These are phyloP conservation scores for Napeogenes inachia DNA, from an alignment of 2,888 invertebrate species.

Conservation along the genomic window DNA sequence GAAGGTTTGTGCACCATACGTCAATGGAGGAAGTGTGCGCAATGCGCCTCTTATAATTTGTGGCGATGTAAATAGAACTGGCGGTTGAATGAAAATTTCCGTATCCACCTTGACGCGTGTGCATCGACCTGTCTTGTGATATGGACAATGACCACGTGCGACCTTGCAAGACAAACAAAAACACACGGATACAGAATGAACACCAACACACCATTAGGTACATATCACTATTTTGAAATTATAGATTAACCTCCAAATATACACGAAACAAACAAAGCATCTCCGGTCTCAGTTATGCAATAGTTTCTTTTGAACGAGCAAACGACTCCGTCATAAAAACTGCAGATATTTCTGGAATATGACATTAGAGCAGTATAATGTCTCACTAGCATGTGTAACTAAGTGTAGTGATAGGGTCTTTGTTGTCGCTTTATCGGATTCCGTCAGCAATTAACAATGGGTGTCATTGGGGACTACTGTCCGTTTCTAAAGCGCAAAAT, in stretches of 20 bases:
- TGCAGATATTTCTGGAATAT: slow-evolving; percentile 30
- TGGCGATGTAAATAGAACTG: slow-evolving; percentile 70
- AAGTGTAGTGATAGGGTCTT: slow-evolving; percentile 31
- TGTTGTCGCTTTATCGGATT: slow-evolving; percentile 47
- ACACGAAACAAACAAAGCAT: slow-evolving; percentile 20
- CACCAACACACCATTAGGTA: slow-evolving; percentile 53
- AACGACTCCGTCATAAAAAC: slow-evolving; percentile 24
- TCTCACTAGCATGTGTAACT: slow-evolving; percentile 17
- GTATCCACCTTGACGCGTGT: slow-evolving; percentile 66
- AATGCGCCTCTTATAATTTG: slow-evolving; percentile 61
- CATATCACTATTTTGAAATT: slow-evolving; percentile 35
- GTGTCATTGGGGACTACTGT: slow-evolving; percentile 57
- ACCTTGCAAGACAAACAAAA: slow-evolving; percentile 60
- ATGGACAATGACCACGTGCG: slow-evolving; percentile 57
- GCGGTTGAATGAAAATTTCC: slow-evolving; percentile 71
- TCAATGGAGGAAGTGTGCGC: slow-evolving; percentile 66
- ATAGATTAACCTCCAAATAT: slow-evolving; percentile 25
- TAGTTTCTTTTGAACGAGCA: slow-evolving; percentile 27
- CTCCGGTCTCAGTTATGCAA: slow-evolving; percentile 31
- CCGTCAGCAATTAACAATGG: slow-evolving; percentile 59
- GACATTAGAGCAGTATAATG: slow-evolving; percentile 21
- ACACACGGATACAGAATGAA: slow-evolving; percentile 54
- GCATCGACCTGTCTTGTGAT: slow-evolving; percentile 68
- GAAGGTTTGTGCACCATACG: slow-evolving; percentile 56
- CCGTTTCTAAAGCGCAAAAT: slow-evolving; percentile 73